These are phyloP conservation scores for Patella ulyssiponensis DNA, from an alignment of 2,888 invertebrate genomes.

Conservation along the genomic window DNA sequence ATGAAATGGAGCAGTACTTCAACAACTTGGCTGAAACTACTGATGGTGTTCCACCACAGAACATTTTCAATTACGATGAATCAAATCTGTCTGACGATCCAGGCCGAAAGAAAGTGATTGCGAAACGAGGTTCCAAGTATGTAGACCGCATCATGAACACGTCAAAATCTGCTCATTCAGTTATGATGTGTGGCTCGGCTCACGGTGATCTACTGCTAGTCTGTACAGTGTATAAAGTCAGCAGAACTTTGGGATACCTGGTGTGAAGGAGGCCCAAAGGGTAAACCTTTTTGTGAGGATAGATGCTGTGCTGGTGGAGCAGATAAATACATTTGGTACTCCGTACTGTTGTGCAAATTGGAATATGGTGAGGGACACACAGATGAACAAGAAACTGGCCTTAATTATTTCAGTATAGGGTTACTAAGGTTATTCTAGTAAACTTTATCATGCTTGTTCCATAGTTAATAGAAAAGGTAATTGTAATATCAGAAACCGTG, in stretches of 20 bases:
- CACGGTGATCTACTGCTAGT: slow-evolving; percentile 66
- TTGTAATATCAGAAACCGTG: no score
- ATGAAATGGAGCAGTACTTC: background rate
- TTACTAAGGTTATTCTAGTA: no score
- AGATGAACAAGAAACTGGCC: no score
- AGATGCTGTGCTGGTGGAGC: no score
- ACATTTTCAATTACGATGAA: slow-evolving; percentile 68
- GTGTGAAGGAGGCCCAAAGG: no score
- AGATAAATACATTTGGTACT: no score
- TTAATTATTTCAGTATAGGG: no score
- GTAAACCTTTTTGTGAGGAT: no score
- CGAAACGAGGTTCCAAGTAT: slow-evolving; percentile 37
- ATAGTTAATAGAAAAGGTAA: no score
- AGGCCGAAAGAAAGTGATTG: slow-evolving; percentile 44
- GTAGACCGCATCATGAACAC: slow-evolving; percentile 66
- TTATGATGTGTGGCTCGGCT: slow-evolving; percentile 71
- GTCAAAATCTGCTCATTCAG: slow-evolving; percentile 61
- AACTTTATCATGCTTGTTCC: no score
- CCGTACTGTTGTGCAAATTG: no score
- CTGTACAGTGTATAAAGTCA: slow-evolving; percentile 73
- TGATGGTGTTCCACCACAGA: slow-evolving; percentile 34
- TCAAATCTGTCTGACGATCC: slow-evolving; percentile 68
- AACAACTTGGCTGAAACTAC: slow-evolving; percentile 14
- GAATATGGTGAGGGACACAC: no score
- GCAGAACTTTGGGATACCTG: slow-evolving; percentile 10